Percentiles rank a stretch among this genome's conserved stretches.
Conservation (phyloP, 1,140 invertebrate species). For the Zaprionus ornatus region DNA sequence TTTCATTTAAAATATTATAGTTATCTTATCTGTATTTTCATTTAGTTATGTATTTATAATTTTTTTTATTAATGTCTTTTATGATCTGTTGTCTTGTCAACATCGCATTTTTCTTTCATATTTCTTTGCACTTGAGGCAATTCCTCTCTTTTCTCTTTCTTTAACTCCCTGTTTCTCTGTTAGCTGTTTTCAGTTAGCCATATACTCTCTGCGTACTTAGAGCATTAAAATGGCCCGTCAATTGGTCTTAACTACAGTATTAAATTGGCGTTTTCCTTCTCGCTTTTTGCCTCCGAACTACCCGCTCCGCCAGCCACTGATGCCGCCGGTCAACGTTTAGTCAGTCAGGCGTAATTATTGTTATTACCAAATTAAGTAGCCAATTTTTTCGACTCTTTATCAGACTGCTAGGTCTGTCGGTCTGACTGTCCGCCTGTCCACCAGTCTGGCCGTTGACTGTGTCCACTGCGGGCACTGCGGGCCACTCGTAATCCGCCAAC, state of each 20-base stretch:
- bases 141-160: neutral
- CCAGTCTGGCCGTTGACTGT: constrained; percentile 20
- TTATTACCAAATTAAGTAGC: constrained; percentile 82
- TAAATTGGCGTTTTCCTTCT: constrained; percentile 47
- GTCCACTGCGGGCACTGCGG: neutral
- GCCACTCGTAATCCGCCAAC: constrained; percentile 64
- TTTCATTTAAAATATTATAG: no score
- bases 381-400: constrained; percentile 76
- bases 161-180: constrained; percentile 10
- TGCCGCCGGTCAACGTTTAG: constrained; percentile 73
- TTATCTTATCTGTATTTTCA: no score
- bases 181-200: constrained; percentile 9
- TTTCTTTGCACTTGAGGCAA: neutral
- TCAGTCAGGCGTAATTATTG: constrained; percentile 80
- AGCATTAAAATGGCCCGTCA: constrained; percentile 57
- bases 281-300: constrained; percentile 3
- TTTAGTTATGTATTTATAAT: no score
- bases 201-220: constrained; percentile 26
- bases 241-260: constrained; percentile 56
- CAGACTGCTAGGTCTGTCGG: constrained; percentile 45
- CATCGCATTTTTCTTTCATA: neutral
- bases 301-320: constrained; percentile 15
- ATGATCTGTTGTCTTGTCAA: no score
- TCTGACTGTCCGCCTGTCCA: constrained; percentile 2
- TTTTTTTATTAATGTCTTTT: no score